Base-by-base conservation (phyloP, 2,888 invertebrate species). In the Epistrophe eligans region DNA sequence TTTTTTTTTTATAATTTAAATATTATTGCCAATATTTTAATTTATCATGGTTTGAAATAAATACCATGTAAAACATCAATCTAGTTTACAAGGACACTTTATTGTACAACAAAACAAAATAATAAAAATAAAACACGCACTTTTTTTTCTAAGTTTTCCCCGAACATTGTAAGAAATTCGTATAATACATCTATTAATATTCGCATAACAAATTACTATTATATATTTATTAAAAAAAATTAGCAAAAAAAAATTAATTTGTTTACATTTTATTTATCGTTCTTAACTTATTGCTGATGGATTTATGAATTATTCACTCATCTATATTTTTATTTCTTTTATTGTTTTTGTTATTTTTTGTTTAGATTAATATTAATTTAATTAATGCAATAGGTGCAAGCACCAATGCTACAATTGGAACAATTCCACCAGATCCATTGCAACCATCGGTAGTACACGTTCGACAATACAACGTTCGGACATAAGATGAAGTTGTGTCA, bases 401-500 rank as follows among this genome's bases (percentile, higher is more conserved):
- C n/a, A 91, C 88, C 58, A 92, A 45, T 11, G 90, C 88, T 28
- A 90, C 85, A 64, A 91, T 89, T 17, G 92, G 91, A 57, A 88
- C 82, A 58, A 89, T 88, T 24, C 89, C 90, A 2, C 89, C 89
- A 38, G 91, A 92, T 57, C 90, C 90, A 80, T 93, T 93, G 89
- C 93, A 93, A 10, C 92, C 93, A 81, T 93, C 93, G 38, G 91
- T 91, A 89, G 90, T 90, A 89, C 93, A 93, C 13, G 93, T 93
- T 89, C 92, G 91, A 89, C 93, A 93, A 84, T 90, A 93, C 70
- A 92, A 87, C 48, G 92, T 93, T 90, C 92, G 92, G 24, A 92
- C 91, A 79, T 93, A 93, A 43, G 93, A 92, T 48, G 93, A 92
- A 57, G 91, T 91, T 24, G 91, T 91, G 81, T 92, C 91, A 87